Base-by-base conservation (phyloP, 2,113 vertebrate genomes). In the Pardalotus punctatus region DNA sequence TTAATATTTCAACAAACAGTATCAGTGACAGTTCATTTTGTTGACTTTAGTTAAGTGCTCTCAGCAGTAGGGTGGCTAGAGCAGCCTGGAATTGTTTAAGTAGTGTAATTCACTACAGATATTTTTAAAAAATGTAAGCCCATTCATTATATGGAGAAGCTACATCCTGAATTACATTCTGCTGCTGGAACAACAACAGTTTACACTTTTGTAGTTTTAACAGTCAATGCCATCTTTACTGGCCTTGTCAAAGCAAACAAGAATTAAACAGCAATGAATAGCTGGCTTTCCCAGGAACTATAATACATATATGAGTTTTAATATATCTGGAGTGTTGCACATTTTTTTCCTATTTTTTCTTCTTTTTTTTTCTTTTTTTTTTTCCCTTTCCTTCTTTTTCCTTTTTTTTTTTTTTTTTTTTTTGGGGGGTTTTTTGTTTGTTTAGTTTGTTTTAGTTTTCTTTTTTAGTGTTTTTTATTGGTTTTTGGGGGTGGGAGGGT, bases 1-100 rank as follows among this genome's bases (percentile, higher is more conserved):
- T 96, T 97, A 96, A 82, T 96, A 76, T 96, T 97, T 98, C 79
- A 97, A 85, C n/a, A 95, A 96, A 94, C 33, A 76, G 40, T 90
- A 83, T 74, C 45, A 72, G 57, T 65, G 92, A 94, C 51, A 93
- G 61, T 86, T 95, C 31, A 70, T 91, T 97, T 95, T 97, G 70
- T 96, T 97, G 86, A 95, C 40, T 95, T 97, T 76, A 77, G 57
- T 94, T 95, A 98, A 96, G 56, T 70, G 90, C 86, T 93, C 56
- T 86, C 84, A 96, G 54, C 83, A 95, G 53, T 60, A 92, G 45
- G 38, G 24, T 96, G 72, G n/a, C 69, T 92, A 85, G 69, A 94
- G 67, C 14, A 96, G 51, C 62, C 76, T 38, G 5, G 33, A 81
- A 78, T 86, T 94, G 3, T 95, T 96, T 81, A 90, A 95, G 85